Conservation (phyloP, 1,140 invertebrate genomes). For the Zaprionus davidi region DNA sequence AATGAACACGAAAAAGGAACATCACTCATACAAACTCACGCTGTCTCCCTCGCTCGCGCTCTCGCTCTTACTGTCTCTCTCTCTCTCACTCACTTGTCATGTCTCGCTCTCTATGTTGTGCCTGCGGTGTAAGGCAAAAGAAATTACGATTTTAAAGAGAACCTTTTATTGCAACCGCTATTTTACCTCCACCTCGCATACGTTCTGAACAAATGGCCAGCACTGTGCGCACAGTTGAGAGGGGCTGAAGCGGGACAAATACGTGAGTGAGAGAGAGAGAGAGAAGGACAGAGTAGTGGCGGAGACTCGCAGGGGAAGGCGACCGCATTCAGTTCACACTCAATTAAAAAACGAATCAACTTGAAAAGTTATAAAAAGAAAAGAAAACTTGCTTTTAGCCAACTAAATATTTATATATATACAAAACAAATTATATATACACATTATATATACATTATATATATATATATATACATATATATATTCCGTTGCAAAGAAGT, state of each 20-base stretch:
- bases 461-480: constrained; percentile 16
- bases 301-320: not conserved
- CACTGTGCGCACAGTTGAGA: constrained; percentile 37
- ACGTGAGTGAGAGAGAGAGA: not conserved
- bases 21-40: not conserved
- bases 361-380: constrained; percentile 72
- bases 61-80: not conserved
- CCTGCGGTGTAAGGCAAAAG: constrained; percentile 3
- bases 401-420: constrained; percentile 56
- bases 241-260: constrained; percentile 10
- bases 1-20: not conserved
- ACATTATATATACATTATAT: constrained; percentile 27
- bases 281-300: not conserved
- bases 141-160: not conserved
- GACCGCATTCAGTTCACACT: constrained; percentile 28
- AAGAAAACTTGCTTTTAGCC: constrained; percentile 65
- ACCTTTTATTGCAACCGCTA: constrained; percentile 44
- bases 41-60: not conserved
- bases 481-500: constrained; percentile 30
- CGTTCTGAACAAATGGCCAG: constrained; percentile 12
- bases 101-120: constrained; percentile 14
- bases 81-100: not conserved
- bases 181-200: constrained; percentile 57
- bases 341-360: constrained; percentile 78
- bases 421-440: constrained; percentile 37